Evolutionary conservation across 2,888 invertebrate species (phyloP).

Genomic region (Eurytoma adleriae): DNA sequence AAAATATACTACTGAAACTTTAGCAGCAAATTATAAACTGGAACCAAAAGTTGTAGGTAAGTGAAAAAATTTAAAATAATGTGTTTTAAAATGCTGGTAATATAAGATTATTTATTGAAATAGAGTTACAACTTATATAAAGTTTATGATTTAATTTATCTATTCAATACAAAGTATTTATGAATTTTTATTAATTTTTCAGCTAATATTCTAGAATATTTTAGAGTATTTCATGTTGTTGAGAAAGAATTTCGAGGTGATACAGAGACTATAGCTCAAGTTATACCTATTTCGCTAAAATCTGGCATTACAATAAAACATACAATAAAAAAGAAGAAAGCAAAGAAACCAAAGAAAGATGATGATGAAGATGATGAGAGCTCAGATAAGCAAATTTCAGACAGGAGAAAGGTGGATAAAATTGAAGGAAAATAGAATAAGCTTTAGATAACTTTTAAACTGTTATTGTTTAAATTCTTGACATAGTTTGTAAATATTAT

Average conservation of each 20-base stretch:
- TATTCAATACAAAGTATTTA: not conserved
- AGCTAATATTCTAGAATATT: conserved; percentile 81
- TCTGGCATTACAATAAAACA: conserved; percentile 35
- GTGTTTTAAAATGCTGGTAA: not conserved
- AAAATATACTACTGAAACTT: conserved; percentile 78
- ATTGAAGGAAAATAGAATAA: conserved; percentile 30
- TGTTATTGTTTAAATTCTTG: conserved; percentile 30
- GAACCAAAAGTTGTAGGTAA: conserved; percentile 80
- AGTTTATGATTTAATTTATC: not conserved
- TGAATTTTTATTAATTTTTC: conserved; percentile 57
- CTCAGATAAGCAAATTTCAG: not conserved
- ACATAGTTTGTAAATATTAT: conserved; percentile 47
- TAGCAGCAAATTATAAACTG: conserved; percentile 84
- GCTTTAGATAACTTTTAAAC: conserved; percentile 1
- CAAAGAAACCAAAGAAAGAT: not conserved
- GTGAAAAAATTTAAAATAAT: conserved; percentile 7
- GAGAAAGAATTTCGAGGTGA: not conserved
- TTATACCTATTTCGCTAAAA: conserved; percentile 25
- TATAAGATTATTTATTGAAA: no score
- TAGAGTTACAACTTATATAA: not conserved
- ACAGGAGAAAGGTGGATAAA: not conserved
- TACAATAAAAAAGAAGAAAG: conserved; percentile 19
- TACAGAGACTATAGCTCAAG: not conserved
- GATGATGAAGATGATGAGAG: not conserved
- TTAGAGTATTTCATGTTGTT: conserved; percentile 80